Conservation (phyloP, 2,888 invertebrate species). For the Rhagonycha lutea region DNA sequence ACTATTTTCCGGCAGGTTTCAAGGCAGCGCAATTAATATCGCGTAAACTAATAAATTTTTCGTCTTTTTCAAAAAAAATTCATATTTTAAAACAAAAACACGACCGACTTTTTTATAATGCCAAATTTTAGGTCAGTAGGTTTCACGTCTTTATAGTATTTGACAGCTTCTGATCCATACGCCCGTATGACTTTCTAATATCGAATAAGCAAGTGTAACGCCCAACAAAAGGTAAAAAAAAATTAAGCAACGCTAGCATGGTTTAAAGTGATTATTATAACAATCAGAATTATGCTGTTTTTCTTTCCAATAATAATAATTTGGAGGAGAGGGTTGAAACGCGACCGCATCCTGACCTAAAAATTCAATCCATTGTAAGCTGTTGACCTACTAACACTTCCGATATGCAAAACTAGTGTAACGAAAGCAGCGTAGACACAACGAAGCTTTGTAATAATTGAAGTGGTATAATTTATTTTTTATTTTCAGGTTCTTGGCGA, state of each 20-base stretch:
- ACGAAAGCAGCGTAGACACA: constrained; percentile 15
- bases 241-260: not conserved
- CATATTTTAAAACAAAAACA: not conserved
- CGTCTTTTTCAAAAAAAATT: not conserved
- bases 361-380: constrained; percentile 10
- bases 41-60: not conserved
- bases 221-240: not conserved
- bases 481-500: constrained; percentile 85
- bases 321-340: not conserved
- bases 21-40: not conserved
- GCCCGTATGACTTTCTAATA: not conserved
- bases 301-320: not conserved
- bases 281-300: not conserved
- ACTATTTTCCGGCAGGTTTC: constrained; percentile 5
- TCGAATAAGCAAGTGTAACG: not conserved
- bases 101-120: not conserved
- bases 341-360: constrained; percentile 3
- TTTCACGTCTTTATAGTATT: not conserved
- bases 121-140: not conserved
- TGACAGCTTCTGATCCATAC: not conserved
- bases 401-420: constrained; percentile 15
- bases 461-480: constrained; percentile 10
- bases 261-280: not conserved
- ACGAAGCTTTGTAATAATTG: not conserved
- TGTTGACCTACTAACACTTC: constrained; percentile 16